Base-by-base conservation (phyloP, 2,797 vertebrate species). In the Crocodylus rhombifer region DNA sequence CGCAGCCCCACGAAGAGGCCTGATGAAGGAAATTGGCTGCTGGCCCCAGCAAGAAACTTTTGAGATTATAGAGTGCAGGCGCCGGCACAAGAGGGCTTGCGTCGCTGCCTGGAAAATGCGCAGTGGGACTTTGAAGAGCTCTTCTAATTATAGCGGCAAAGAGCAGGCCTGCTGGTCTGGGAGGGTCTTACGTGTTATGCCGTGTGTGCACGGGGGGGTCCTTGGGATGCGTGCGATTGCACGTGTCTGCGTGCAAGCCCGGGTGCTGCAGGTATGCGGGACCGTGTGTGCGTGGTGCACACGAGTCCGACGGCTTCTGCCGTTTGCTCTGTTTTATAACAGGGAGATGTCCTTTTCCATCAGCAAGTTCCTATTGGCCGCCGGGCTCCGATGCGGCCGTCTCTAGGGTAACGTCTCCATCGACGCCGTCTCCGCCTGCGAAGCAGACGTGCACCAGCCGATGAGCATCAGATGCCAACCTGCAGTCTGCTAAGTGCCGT, bases 331-430 rank as follows among this genome's bases (percentile, higher is more conserved):
- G 6, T 26, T 21, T 25, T 16, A 28, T 15, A 14, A 6, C 65
- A 12, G 26, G 18, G 3, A 58, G 64, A 60, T n/a, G 5, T 5
- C 33, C 73, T 42, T 42, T n/a, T 79, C 33, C 91, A 86, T 55
- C 82, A 69, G 65, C 75, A 83, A 86, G 82, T 86, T 86, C 81
- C 55, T 89, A 69, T 28, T 79, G 76, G 65, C 64, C 58, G 62
- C 30, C 75, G 84, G 80, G 79, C 90, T 86, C 82, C 62, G 83
- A 30, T 88, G 64, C 33, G 87, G 76, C 92, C 76, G 87, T 77
- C 76, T 58, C 71, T 60, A 75, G 77, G 80, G 90, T 42, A 4
- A 20, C 77, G 63, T 71, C 33, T 86, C 71, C 36, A 55, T 78
- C 79, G 82, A 56, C 25, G 83, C 84, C 69, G 63, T 69, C 63